Percentiles rank a stretch among this genome's conserved stretches.
Conservation (phyloP, 2,888 invertebrate species). For the Brassicogethes aeneus region DNA sequence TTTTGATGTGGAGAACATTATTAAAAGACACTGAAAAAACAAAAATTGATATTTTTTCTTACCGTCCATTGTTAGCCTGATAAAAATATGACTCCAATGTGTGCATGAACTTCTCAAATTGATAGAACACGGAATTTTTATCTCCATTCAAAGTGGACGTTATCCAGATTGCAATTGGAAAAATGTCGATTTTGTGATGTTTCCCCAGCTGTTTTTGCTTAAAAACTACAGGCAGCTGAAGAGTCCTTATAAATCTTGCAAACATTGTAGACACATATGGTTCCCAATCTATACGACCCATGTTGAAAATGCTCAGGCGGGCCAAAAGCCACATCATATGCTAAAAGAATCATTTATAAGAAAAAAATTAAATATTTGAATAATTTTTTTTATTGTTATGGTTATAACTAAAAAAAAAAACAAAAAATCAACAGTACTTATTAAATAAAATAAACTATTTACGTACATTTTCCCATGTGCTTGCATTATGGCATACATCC, state of each 20-base stretch:
- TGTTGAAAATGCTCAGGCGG: constrained; percentile 60
- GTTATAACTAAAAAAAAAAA: constrained; percentile 2
- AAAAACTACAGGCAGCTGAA: constrained; percentile 72
- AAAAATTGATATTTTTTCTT: constrained; percentile 9
- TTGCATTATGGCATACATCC: constrained; percentile 66
- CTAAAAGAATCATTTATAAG: constrained; percentile 45
- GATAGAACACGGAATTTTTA: constrained; percentile 54
- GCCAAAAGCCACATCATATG: constrained; percentile 66
- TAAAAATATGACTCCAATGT: constrained; percentile 82
- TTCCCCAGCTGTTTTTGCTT: constrained; percentile 54
- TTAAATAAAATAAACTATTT: too few species aligned
- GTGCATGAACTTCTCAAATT: constrained; percentile 71
- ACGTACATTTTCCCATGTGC: constrained; percentile 56
- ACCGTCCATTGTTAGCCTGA: constrained; percentile 73
- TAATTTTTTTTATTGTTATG: constrained; percentile 2
- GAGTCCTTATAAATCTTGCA: constrained; percentile 58
- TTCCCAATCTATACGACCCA: constrained; percentile 82
- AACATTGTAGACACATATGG: constrained; percentile 73
- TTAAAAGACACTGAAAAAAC: constrained; percentile 1
- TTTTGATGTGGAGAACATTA: too few species aligned
- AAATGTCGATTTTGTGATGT: constrained; percentile 41
- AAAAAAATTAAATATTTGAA: constrained; percentile 12
- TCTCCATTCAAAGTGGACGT: constrained; percentile 57
- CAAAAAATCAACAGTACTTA: background rate
- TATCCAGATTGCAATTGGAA: constrained; percentile 51